A percentile compares a stretch with the other conserved stretches of the same genome.
Evolutionary conservation across 2,113 vertebrate genomes (phyloP).

Genomic region (Vidua macroura): DNA sequence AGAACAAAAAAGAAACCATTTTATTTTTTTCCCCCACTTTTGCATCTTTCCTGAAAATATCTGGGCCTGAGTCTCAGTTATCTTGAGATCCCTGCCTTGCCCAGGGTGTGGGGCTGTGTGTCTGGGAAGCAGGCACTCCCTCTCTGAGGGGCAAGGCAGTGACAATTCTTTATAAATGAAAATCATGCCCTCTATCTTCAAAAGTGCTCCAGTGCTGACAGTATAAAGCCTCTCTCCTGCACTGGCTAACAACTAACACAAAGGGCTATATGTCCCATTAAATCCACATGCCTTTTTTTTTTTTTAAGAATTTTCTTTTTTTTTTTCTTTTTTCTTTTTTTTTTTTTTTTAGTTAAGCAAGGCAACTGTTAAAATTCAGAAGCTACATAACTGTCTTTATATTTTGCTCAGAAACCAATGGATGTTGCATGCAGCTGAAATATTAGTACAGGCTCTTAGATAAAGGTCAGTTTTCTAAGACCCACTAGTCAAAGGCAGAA

Average conservation of each 20-base stretch:
- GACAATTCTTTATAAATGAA: neutral
- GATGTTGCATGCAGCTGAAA: constrained; percentile 62
- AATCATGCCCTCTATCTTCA: constrained; percentile 29
- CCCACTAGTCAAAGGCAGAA: constrained; percentile 25
- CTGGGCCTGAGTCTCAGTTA: constrained; percentile 28
- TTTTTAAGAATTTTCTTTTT: neutral
- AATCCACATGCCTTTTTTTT: constrained; percentile 39
- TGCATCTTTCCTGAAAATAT: constrained; percentile 48
- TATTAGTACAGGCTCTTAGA: constrained; percentile 25
- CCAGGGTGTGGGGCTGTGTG: neutral
- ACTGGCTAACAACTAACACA: constrained; percentile 57
- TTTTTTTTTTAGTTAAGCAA: constrained; percentile 16
- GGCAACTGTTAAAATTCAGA: constrained; percentile 48
- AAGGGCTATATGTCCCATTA: neutral
- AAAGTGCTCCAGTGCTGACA: constrained; percentile 37
- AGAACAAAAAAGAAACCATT: neutral
- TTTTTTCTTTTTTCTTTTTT: neutral
- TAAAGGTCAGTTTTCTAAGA: constrained; percentile 48
- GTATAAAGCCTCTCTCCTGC: constrained; percentile 11
- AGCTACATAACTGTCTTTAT: constrained; percentile 55
- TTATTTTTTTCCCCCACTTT: neutral
- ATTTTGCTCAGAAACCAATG: constrained; percentile 62
- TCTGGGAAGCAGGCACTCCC: neutral
- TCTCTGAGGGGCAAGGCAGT: neutral
- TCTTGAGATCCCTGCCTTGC: neutral